These are phyloP conservation scores for Lasius platythorax DNA, from an alignment of 2,888 invertebrate genomes.

Conservation along the genomic window DNA sequence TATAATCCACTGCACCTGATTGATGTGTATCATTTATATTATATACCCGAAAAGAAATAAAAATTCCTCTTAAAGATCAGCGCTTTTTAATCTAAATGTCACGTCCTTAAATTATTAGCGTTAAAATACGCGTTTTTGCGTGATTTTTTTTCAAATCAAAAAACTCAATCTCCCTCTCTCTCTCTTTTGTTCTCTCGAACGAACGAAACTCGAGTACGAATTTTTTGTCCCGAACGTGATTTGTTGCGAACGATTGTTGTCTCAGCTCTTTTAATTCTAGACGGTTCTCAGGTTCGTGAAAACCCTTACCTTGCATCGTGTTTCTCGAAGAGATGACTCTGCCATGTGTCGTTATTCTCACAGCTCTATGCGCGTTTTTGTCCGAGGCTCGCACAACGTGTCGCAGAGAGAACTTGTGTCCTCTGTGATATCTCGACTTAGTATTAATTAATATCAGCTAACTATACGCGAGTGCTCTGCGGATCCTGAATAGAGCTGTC, in stretches of 20 bases:
- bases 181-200: neutral
- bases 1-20: slow-evolving; percentile 45
- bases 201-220: neutral
- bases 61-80: neutral
- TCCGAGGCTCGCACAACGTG: neutral
- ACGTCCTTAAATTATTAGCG: neutral
- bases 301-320: neutral
- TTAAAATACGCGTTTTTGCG: neutral
- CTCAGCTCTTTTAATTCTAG: neutral
- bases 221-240: neutral
- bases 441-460: slow-evolving; percentile 46
- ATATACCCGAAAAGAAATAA: neutral
- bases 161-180: neutral
- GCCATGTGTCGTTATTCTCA: slow-evolving; percentile 24
- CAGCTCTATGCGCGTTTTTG: neutral
- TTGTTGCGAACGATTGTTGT: neutral
- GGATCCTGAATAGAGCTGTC: slow-evolving; percentile 10
- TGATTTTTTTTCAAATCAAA: neutral
- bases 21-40: slow-evolving; percentile 40
- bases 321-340: neutral
- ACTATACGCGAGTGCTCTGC: neutral
- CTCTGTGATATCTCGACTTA: neutral
- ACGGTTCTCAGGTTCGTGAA: neutral
- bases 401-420: neutral
- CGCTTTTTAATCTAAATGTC: neutral